phyloP scores from a whole-genome alignment of 2,113 vertebrate species.

The Pao palembangensis region DNA sequence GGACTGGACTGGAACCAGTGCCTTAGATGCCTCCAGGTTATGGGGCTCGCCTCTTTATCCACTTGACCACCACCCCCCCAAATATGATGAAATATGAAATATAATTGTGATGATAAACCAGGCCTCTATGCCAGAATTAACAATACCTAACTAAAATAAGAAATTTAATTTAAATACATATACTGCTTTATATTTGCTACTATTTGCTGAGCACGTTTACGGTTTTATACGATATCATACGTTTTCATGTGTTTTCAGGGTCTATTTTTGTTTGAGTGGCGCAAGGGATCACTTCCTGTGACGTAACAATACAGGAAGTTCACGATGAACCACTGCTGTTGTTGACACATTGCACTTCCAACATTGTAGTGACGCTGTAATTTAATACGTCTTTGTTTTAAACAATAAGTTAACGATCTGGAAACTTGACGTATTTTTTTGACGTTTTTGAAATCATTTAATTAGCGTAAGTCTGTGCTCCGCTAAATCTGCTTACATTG shows the following conservation, averaged over 20 bases:
- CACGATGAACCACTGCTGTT: constrained; percentile 18
- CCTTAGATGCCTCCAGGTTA: no score
- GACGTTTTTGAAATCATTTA: not conserved
- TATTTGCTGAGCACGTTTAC: no score
- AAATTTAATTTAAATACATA: no score
- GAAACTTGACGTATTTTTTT: not conserved
- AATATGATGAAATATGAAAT: no score
- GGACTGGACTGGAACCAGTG: no score
- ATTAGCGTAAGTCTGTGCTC: not conserved
- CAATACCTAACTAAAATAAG: no score
- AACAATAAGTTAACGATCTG: not conserved
- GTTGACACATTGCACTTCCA: constrained; percentile 36
- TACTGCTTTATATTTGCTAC: no score
- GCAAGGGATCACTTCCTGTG: constrained; percentile 16
- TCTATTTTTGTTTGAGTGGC: not conserved
- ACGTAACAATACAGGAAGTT: constrained; percentile 54
- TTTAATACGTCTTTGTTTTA: not conserved
- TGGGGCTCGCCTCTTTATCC: no score
- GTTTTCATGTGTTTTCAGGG: not conserved
- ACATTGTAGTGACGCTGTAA: not conserved
- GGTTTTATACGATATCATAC: not conserved
- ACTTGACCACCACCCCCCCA: no score
- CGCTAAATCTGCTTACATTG: constrained; percentile 7
- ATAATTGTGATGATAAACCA: no score
- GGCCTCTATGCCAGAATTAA: no score